Evolutionary conservation across 37 sponge, comb jelly and placozoan species (phyloP), one percentile per base, ranked within the genome.

Genomic region (Axinella damicornis): DNA sequence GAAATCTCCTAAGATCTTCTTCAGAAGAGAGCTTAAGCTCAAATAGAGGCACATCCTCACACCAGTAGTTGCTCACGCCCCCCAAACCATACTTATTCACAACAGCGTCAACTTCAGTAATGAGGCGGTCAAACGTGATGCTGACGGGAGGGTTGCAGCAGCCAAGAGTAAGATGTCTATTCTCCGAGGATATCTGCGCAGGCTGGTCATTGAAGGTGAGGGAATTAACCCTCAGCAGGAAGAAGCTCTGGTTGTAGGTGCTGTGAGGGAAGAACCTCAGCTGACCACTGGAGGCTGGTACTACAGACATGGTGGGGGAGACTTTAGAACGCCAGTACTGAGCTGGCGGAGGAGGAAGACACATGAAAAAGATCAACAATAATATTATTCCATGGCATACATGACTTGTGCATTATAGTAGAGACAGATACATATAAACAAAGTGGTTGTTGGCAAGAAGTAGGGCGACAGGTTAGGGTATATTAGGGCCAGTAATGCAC

Each of bases 61-160:
- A 61, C 68, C 68, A 67, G 68, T 67, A 67, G 34, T 67, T 67
- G 33, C 68, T 67, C 33, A 67, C 33, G 6, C 68, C 68, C 33
- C 28, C 33, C 33, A 67, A 34, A 27, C 68, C 68, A 31, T 67
- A 34, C 33, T 67, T 30, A 2, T 30, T 30, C 28, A 67, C n/a
- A n/a, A n/a, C 33, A 31, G 28, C 11, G 2, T 61, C 12, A 25
- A 61, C 62, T 5, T 27, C n/a, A 22, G 62, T 25, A 5, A 61
- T 22, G 27, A 61, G 62, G 62, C 13, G 12, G 5, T 61, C 62
- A 11, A 61, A 61, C 25, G 62, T 61, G 5, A 61, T 25, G 62
- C 62, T 25, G n/a, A 61, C 62, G 5, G n/a, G n/a, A 27, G n/a
- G n/a, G n/a, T n/a, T n/a, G n/a, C 62, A 25, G 27, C 62, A 61